Percentiles rank a stretch among this genome's conserved stretches.
phyloP scores from a whole-genome alignment of 1,140 invertebrate genomes.

The Popillia japonica region DNA sequence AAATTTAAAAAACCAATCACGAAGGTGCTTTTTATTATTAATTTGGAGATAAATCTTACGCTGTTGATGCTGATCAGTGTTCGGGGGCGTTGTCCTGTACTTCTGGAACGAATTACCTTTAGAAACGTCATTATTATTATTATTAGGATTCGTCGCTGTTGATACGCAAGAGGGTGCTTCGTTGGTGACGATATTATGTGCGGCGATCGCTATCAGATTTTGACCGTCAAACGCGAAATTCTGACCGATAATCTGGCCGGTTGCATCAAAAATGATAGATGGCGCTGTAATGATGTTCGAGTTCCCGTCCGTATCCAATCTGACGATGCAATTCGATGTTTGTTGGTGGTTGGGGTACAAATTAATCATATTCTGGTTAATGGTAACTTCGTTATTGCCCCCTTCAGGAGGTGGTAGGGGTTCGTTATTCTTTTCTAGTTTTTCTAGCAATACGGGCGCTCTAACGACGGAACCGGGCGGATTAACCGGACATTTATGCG shows the following conservation, averaged over 20 bases:
- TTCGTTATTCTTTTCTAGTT: constrained; percentile 40
- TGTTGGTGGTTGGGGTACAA: neutral
- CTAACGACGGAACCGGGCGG: constrained; percentile 64
- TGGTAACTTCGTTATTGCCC: neutral
- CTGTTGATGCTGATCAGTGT: too few species aligned
- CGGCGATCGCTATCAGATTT: constrained; percentile 38
- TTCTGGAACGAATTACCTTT: neutral
- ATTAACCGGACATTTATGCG: constrained; percentile 77
- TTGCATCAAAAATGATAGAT: constrained; percentile 28
- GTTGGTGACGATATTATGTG: neutral
- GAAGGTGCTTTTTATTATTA: too few species aligned
- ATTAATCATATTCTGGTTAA: constrained; percentile 37
- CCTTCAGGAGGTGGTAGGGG: constrained; percentile 33
- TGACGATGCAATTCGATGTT: constrained; percentile 5
- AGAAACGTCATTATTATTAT: constrained; percentile 12
- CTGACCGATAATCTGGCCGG: constrained; percentile 43
- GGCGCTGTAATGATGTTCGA: neutral
- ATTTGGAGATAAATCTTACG: too few species aligned
- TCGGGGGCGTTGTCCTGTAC: too few species aligned
- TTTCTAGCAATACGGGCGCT: constrained; percentile 43
- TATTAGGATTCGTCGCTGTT: neutral
- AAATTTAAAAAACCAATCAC: neutral
- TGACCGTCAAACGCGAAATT: constrained; percentile 44
- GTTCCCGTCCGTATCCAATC: neutral
- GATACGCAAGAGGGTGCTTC: too few species aligned